phyloP scores from a whole-genome alignment of 1,140 invertebrate species.

The Papilio dardanus region DNA sequence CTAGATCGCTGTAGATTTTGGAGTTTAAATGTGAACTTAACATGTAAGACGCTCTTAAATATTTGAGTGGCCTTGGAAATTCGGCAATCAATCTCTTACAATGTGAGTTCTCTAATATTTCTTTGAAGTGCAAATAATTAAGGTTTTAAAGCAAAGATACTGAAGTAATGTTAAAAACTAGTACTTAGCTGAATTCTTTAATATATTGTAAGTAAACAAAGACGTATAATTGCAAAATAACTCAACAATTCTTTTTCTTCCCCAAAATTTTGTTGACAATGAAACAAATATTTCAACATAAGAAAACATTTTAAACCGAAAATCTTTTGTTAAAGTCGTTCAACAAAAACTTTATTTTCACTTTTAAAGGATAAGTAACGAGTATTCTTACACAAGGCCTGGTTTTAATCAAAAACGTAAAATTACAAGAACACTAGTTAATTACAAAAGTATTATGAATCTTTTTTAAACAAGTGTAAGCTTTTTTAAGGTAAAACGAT shows the following conservation, averaged over 20 bases:
- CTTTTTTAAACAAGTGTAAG: background rate
- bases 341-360: background rate
- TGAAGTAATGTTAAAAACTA: too few species aligned
- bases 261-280: background rate
- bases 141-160: too few species aligned
- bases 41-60: too few species aligned
- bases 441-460: background rate
- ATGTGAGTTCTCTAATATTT: too few species aligned
- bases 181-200: too few species aligned
- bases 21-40: too few species aligned
- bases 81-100: too few species aligned
- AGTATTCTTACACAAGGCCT: background rate
- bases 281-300: background rate
- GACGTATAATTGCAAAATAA: background rate
- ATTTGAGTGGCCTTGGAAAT: too few species aligned
- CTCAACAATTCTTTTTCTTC: background rate
- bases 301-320: background rate
- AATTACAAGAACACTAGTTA: background rate
- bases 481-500: too few species aligned
- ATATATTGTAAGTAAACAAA: too few species aligned
- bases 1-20: too few species aligned
- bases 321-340: slow-evolving; percentile 8
- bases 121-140: too few species aligned
- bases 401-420: slow-evolving; percentile 1
- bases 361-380: background rate